These are phyloP conservation scores for Parthenolecanium corni DNA, from an alignment of 2,888 invertebrate species.

Conservation along the genomic window DNA sequence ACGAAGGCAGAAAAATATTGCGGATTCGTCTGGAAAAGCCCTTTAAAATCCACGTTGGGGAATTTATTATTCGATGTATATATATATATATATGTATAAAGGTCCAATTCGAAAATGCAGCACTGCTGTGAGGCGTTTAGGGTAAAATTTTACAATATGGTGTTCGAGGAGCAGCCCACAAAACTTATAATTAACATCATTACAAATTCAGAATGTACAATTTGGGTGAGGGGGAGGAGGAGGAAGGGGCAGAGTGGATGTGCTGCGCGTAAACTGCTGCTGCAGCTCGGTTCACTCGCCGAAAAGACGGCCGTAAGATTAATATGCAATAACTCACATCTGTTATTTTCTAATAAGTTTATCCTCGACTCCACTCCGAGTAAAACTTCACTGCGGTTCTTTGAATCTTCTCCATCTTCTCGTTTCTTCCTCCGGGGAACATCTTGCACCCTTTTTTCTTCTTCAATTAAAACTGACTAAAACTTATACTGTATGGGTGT, in stretches of 20 bases:
- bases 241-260: neutral
- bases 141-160: constrained; percentile 13
- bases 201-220: constrained; percentile 24
- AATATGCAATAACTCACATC: constrained; percentile 27
- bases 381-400: constrained; percentile 2
- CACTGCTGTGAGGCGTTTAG: neutral
- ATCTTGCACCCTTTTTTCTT: constrained; percentile 23
- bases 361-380: neutral
- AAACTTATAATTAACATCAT: constrained; percentile 25
- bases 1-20: no score
- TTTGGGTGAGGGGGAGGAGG: neutral
- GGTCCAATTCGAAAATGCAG: neutral
- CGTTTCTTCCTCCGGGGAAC: constrained; percentile 1
- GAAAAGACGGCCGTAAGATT: constrained; percentile 19
- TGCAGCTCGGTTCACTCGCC: constrained; percentile 12
- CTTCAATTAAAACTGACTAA: neutral
- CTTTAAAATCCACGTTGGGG: neutral
- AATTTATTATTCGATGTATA: neutral
- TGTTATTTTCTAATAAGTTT: constrained; percentile 27
- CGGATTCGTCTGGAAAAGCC: no score
- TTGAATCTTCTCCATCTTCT: neutral
- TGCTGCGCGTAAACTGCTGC: neutral
- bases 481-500: neutral
- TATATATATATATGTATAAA: neutral
- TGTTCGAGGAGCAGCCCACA: constrained; percentile 9